Base-by-base conservation (phyloP, 2,888 invertebrate species). In the Sabatieria punctata region DNA sequence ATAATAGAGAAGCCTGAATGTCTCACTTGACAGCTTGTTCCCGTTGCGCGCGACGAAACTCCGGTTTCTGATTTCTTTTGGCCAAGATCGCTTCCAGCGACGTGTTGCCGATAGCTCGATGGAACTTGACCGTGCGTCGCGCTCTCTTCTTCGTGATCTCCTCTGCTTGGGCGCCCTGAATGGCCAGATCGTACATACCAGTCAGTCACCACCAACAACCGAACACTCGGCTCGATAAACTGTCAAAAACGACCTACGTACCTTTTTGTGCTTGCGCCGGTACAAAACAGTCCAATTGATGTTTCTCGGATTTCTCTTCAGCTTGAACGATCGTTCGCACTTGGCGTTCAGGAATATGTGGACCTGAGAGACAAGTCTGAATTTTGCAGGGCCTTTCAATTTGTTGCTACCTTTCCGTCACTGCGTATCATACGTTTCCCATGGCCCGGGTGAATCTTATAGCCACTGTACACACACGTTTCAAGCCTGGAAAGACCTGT, bases 381-480 rank as follows among this genome's bases (percentile, higher is more conserved):
- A 30, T 30, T 11, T 30, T 8, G 15, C 8, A 11, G 15, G 30
- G 30, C 11, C 33, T 41, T 11, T 18, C 18, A 25, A 25, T 15
- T 13, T 11, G 47, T 49, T 60, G 62, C 64, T 74, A 93, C 93
- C 81, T 91, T 91, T 71, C 93, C 93, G 69, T 95, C 95, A 64
- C 81, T 76, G 75, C 88, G 88, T 70, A 93, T 88, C 81, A 91
- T 79, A 71, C 89, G 85, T 74, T 95, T 95, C 58, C 97, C 97
- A 82, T 97, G 97, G 72, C 97, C 97, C 57, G 97, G 97, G 75
- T 97, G 93, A 68, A 99, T 97, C 78, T 97, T 97, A 73, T 84
- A 93, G 68, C 97, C 97, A 72, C 93, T 93, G 77, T 88, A 99
- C 58, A 85, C 80, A 74, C 97, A 99, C 71, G 95, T 78, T 70